Percentiles rank a stretch among this genome's conserved stretches.
phyloP scores from a whole-genome alignment of 35 echinoderm and acorn worm species.

The Anneissia japonica region DNA sequence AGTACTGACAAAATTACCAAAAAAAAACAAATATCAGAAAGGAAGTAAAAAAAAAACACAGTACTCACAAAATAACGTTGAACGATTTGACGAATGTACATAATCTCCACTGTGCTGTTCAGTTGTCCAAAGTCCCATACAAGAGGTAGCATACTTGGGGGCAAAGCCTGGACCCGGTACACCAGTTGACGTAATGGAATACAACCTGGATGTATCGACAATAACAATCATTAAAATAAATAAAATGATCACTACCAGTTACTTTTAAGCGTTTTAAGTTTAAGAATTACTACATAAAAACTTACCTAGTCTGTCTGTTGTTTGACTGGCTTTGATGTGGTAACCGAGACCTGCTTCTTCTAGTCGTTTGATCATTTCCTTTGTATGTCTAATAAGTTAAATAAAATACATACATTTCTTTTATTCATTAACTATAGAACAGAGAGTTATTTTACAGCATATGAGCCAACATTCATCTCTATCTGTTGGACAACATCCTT shows the following conservation, averaged over 20 bases:
- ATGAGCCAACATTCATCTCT: too few relatives aligned
- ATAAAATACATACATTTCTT: too few relatives aligned
- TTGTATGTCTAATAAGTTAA: slow-evolving; percentile 15
- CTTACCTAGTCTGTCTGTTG: slow-evolving; percentile 36
- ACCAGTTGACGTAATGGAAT: slow-evolving; percentile 18
- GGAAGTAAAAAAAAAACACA: too few relatives aligned
- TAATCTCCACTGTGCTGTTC: not conserved
- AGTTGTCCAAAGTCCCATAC: slow-evolving; percentile 32
- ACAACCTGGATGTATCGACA: not conserved
- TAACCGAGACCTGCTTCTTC: slow-evolving; percentile 25
- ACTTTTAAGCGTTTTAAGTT: too few relatives aligned
- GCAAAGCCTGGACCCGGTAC: slow-evolving; percentile 21
- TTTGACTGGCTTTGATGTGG: slow-evolving; percentile 17
- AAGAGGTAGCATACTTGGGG: slow-evolving; percentile 21
- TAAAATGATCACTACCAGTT: too few relatives aligned
- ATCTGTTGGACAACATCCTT: not conserved
- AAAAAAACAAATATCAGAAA: too few relatives aligned
- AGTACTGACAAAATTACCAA: too few relatives aligned
- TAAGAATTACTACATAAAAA: too few relatives aligned
- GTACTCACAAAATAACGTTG: too few relatives aligned
- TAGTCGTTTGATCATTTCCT: slow-evolving; percentile 9
- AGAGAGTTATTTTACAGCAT: too few relatives aligned
- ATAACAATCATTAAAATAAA: not conserved
- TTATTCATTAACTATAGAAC: too few relatives aligned
- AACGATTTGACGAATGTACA: slow-evolving; percentile 13